Evolutionary conservation across 2,888 invertebrate species (phyloP), one percentile per base, ranked within the genome.

Genomic region (Schrankia costaestrigalis): DNA sequence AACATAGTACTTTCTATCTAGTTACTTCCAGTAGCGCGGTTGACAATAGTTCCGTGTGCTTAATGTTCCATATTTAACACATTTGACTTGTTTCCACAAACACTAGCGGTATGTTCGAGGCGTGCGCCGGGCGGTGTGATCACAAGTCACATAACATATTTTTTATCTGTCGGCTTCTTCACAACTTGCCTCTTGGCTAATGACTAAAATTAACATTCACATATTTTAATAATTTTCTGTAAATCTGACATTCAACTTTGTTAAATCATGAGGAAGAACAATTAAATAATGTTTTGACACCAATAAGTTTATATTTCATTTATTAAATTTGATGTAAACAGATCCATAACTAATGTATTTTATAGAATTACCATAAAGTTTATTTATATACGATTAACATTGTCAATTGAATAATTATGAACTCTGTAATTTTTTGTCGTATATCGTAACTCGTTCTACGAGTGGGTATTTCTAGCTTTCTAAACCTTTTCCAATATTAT

Each of bases 141-240:
- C 84, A 82, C 79, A 82, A 70, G 71, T 59, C 55, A 72, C 78
- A 74, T 71, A 66, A 57, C 54, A 53, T 45, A 34, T 56, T 63
- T 70, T 76, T 75, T 74, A 67, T 71, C 61, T 66, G 75, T 76
- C 79, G 78, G 76, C 82, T 67, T 80, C 74, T 67, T 73, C 65
- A 66, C 64, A 68, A 63, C 65, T 71, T 69, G 56, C 63, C 72
- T 77, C 74, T 70, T 68, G 63, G 72, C 77, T 86, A 86, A 86
- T 85, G 84, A 85, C 77, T 75, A 73, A 77, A 82, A 85, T 83
- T 83, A 84, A 81, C 75, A 76, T 82, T 78, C 82, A 63, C 73
- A 72, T 77, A 78, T 78, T 78, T 80, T 71, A 78, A 78, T 71
- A 79, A 79, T 78, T 73, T 68, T 66, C 67, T 66, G 64, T 68